phyloP scores from a whole-genome alignment of 2,113 vertebrate genomes.

The Lethenteron reissneri region DNA sequence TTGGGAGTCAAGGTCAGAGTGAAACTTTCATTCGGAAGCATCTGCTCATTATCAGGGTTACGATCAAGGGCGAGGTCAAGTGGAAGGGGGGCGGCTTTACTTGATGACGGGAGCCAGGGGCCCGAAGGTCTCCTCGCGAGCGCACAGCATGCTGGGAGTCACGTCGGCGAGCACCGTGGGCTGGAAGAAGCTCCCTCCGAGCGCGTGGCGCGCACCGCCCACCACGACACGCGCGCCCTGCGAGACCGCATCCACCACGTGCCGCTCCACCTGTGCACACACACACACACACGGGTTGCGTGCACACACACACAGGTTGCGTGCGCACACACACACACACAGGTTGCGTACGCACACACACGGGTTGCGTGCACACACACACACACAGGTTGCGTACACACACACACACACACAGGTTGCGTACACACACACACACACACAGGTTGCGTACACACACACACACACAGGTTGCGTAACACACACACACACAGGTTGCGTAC shows the following conservation, averaged over 20 bases:
- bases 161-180: slow-evolving; percentile 61
- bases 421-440: no score
- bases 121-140: slow-evolving; percentile 63
- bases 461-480: no score
- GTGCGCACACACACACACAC: no score
- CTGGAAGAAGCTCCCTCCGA: slow-evolving; percentile 58
- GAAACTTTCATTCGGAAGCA: neutral
- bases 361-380: no score
- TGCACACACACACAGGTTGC: no score
- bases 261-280: slow-evolving; percentile 40
- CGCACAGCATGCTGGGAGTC: slow-evolving; percentile 57
- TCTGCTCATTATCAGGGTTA: neutral
- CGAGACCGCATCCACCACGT: slow-evolving; percentile 50
- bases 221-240: slow-evolving; percentile 44
- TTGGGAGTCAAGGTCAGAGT: neutral
- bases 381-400: no score
- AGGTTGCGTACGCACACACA: no score
- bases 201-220: slow-evolving; percentile 47
- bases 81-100: slow-evolving; percentile 23
- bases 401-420: no score
- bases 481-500: no score
- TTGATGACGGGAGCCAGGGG: slow-evolving; percentile 69
- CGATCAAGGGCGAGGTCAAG: neutral
- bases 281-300: no score
- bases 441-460: no score